phyloP scores from a whole-genome alignment of 2,113 vertebrate genomes.

The Tupaia tana region DNA sequence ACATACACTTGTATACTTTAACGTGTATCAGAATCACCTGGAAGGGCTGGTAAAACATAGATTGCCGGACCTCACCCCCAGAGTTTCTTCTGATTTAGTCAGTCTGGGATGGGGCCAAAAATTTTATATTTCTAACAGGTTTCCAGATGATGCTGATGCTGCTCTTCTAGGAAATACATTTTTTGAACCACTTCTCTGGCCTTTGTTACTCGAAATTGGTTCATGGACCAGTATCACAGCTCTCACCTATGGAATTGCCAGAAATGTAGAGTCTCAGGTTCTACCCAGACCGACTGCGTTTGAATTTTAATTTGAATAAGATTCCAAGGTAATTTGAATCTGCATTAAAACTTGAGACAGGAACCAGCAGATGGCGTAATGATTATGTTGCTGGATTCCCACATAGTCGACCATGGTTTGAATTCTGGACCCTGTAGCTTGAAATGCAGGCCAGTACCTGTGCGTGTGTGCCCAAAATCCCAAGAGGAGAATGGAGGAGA shows the following conservation, averaged over 20 bases:
- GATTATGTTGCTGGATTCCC: no score
- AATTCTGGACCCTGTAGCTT: no score
- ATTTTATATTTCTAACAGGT: background rate
- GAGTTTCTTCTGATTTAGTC: background rate
- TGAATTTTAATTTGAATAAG: slow-evolving; percentile 43
- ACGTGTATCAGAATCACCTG: background rate
- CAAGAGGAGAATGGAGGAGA: no score
- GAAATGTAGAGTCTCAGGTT: background rate
- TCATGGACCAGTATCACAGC: background rate
- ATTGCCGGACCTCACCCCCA: background rate
- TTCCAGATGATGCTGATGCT: background rate
- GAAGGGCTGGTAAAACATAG: background rate
- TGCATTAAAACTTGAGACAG: background rate
- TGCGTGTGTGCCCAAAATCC: no score
- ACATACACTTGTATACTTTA: background rate
- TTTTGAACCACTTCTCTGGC: background rate
- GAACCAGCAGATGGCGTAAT: background rate
- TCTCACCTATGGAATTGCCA: background rate
- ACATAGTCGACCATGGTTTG: no score
- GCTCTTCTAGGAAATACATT: background rate
- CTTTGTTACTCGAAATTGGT: background rate
- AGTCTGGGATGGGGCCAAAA: background rate
- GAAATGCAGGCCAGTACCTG: no score
- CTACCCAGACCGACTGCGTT: background rate
- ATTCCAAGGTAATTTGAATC: background rate